Percentiles rank a stretch among this genome's conserved stretches.
These are phyloP conservation scores for Eupeodes latifasciatus DNA, from an alignment of 2,888 invertebrate species.

Conservation along the genomic window DNA sequence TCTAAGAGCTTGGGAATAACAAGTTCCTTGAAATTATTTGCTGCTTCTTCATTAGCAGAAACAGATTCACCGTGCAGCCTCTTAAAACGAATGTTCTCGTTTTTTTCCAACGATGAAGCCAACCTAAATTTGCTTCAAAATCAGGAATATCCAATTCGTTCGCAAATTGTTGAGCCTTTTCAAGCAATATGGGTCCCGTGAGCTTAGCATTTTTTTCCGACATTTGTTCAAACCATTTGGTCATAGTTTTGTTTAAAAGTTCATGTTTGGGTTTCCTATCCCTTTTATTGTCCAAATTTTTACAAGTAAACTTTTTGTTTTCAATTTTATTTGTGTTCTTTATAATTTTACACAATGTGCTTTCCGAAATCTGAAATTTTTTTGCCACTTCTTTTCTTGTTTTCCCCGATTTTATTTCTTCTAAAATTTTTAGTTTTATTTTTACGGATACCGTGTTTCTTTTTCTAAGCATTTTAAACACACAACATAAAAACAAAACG, in stretches of 20 bases:
- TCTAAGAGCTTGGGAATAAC: slow-evolving; percentile 42
- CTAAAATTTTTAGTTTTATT: background rate
- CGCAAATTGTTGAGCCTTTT: slow-evolving; percentile 44
- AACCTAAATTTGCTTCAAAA: slow-evolving; percentile 29
- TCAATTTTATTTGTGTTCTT: slow-evolving; percentile 18
- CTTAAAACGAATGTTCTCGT: slow-evolving; percentile 16
- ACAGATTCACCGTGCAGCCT: slow-evolving; percentile 56
- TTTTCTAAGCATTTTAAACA: no score
- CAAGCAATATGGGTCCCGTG: slow-evolving; percentile 37
- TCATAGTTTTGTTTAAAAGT: slow-evolving; percentile 35
- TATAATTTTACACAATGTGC: slow-evolving; percentile 37
- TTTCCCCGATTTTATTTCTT: background rate
- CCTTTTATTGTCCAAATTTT: slow-evolving; percentile 31
- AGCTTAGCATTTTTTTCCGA: slow-evolving; percentile 53
- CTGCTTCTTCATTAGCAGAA: slow-evolving; percentile 49
- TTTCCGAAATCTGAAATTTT: slow-evolving; percentile 22
- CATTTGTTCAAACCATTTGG: slow-evolving; percentile 61
- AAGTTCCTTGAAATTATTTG: slow-evolving; percentile 41
- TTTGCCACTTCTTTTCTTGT: slow-evolving; percentile 15
- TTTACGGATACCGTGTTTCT: no score
- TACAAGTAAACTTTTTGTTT: slow-evolving; percentile 1
- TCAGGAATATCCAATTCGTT: slow-evolving; percentile 12
- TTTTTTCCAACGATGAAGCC: slow-evolving; percentile 38
- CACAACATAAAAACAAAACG: no score
- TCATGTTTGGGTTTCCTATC: slow-evolving; percentile 12